These are phyloP conservation scores for Heteronetta atricapilla DNA, from an alignment of 2,113 vertebrate genomes.

Conservation along the genomic window DNA sequence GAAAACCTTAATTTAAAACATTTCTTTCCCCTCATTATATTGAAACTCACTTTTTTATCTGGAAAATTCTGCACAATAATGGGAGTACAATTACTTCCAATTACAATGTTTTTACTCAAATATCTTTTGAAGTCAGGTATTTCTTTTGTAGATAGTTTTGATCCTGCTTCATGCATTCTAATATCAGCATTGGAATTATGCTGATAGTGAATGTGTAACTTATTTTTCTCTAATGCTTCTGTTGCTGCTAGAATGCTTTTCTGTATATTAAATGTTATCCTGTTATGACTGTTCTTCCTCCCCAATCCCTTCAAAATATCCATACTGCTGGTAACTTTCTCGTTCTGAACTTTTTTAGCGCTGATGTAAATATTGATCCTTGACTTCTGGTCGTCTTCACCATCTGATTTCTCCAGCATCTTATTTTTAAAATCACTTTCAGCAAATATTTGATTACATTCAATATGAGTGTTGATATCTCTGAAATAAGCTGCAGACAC, in stretches of 20 bases:
- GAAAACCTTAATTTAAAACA: not conserved
- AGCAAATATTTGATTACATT: not conserved
- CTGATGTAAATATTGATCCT: not conserved
- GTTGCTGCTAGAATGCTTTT: not conserved
- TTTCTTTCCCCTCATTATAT: not conserved
- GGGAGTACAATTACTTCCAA: not conserved
- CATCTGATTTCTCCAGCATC: not conserved
- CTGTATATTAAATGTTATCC: not conserved
- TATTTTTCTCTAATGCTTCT: not conserved
- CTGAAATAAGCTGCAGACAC: not conserved
- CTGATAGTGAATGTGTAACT: not conserved
- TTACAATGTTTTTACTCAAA: not conserved
- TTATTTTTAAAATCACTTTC: not conserved
- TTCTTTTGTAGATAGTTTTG: not conserved
- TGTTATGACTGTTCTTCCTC: not conserved
- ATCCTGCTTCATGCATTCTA: not conserved
- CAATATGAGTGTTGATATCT: not conserved
- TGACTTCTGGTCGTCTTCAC: constrained; percentile 11
- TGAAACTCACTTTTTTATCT: not conserved
- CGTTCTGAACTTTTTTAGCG: not conserved
- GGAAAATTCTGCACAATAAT: not conserved
- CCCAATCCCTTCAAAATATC: not conserved
- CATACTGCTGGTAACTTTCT: not conserved
- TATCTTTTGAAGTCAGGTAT: not conserved
- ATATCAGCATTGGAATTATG: not conserved